Evolutionary conservation across 2,888 invertebrate genomes (phyloP), one percentile per base, ranked within the genome.

Genomic region (Anarsia innoxiella): DNA sequence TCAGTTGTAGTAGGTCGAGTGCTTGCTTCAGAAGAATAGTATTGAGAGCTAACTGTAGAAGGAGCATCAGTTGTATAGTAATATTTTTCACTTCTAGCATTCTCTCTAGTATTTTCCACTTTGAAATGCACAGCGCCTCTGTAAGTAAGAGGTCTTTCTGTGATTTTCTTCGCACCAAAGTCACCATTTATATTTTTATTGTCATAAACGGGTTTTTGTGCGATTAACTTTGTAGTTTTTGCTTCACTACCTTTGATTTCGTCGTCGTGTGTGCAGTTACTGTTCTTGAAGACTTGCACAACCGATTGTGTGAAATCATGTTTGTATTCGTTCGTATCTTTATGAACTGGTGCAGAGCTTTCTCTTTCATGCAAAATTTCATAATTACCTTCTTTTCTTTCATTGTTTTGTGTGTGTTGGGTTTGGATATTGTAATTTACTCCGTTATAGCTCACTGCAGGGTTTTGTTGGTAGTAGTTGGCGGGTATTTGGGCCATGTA

Each of bases 261-360:
- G 10, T 60, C 56, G 11, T 70, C 59, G 16, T 63, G 53, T 9
- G 68, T 55, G 42, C 83, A 83, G 37, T 80, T 79, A 25, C 70
- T 69, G 43, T 80, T 60, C 57, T 78, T 82, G 37, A 82, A 83
- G 1, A 84, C 75, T 58, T 69, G 70, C 2, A 82, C 62, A 14
- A 80, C 57, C 16, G 68, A 63, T 23, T 59, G 53, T 14, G 48
- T 42, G 35, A 49, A 59, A 34, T 55, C 54, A 40, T 59, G 45
- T 23, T 53, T 49, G 27, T 53, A 56, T 55, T 73, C 68, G 26
- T 47, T 48, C 12, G 42, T 41, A 44, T 74, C 72, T 63, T 53
- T 53, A 12, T 40, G 50, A 59, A 66, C 62, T 68, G 62, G 59
- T 53, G 48, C 55, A 5, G 66, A 54, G 51, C 45, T 32, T 30